Base-by-base conservation (phyloP, 2,888 invertebrate genomes). In the Thymelicus sylvestris region DNA sequence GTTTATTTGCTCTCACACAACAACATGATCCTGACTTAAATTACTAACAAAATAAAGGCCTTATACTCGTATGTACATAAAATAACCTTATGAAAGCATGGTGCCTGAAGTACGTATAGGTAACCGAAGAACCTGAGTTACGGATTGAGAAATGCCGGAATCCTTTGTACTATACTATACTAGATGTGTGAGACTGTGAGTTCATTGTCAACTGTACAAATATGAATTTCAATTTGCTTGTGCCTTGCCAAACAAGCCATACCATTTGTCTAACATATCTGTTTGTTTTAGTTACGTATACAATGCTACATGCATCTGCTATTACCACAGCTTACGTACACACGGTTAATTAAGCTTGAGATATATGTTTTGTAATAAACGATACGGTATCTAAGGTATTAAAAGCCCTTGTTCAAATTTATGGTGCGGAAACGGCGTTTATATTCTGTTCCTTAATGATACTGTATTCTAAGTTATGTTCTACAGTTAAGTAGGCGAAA, bases 321-420 rank as follows among this genome's bases (percentile, higher is more conserved):
- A 70, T 69, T 69, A 69, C 69, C 64, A 31, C 50, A 67, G 52
- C 44, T 67, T 55, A 62, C 57, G 59, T 41, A 50, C 52, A 67
- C 41, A 70, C 13, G 70, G 70, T 65, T 70, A 65, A 70, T 70
- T 65, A 70, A 65, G 65, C 65, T 57, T 50, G 47, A 70, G 64
- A 70, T 70, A 60, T 70, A 70, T 60, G 70, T 52, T 66, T 70
- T 48, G 65, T 70, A 64, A 70, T 70, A 70, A 65, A 64, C 70
- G 60, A 70, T 70, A 70, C 70, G 39, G 52, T 61, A 52, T 60
- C 60, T 70, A 66, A 63, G 70, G 52, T 60, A 44, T 70, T 65
- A 70, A 48, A 70, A 41, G 50, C 65, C 70, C 70, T 60, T 65
- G 70, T 66, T 70, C 31, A 65, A 70, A 70, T 70, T 65, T 70